A percentile compares a stretch with the other conserved stretches of the same genome.
Evolutionary conservation across 2,113 vertebrate genomes (phyloP).

Genomic region (Ailurus styani): DNA sequence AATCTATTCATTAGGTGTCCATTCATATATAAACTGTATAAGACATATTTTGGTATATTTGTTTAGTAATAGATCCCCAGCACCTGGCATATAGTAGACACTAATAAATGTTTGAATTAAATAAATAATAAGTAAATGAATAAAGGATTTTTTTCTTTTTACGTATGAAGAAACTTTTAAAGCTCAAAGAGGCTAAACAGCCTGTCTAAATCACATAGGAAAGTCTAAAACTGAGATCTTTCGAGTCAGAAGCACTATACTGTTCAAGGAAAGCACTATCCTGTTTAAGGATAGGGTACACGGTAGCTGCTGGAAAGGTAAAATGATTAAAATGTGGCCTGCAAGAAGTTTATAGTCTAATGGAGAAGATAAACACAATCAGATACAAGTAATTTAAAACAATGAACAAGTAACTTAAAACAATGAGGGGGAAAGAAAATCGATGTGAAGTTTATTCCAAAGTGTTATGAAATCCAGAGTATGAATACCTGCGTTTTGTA

Average conservation of each 20-base stretch:
- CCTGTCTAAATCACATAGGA: not conserved
- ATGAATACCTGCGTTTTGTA: not conserved
- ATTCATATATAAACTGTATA: not conserved
- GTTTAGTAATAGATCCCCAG: not conserved
- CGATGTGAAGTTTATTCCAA: not conserved
- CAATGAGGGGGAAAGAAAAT: accelerated
- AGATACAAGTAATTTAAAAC: not conserved
- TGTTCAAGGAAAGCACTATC: not conserved
- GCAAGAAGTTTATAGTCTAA: not conserved
- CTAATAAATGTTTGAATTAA: not conserved
- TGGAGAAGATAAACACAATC: not conserved
- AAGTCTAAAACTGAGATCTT: not conserved
- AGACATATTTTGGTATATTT: not conserved
- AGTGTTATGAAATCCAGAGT: not conserved
- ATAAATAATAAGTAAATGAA: not conserved
- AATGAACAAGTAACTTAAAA: not conserved
- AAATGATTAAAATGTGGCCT: not conserved
- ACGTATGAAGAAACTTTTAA: not conserved
- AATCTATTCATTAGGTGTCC: not conserved
- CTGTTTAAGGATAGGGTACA: not conserved
- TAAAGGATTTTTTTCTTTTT: not conserved
- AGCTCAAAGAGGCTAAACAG: not conserved
- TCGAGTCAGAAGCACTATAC: not conserved
- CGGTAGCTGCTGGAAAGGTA: not conserved
- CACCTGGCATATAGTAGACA: not conserved